Evolutionary conservation across 2,113 vertebrate species (phyloP).

Genomic region (Solea senegalensis): DNA sequence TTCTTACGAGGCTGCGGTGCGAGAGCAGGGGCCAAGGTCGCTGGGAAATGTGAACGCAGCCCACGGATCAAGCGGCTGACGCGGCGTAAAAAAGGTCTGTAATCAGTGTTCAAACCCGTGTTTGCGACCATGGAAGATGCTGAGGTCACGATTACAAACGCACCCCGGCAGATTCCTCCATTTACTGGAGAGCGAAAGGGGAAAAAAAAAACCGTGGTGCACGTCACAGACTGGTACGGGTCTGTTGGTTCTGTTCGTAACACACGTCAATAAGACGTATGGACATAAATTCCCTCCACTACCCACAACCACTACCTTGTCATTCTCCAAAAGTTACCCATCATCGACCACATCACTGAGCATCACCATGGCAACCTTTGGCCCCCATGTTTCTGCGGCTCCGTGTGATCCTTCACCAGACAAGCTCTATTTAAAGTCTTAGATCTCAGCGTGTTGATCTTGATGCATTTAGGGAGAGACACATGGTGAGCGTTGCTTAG

Average conservation of each 20-base stretch:
- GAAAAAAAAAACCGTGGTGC: slow-evolving; percentile 21
- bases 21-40: slow-evolving; percentile 31
- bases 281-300: slow-evolving; percentile 22
- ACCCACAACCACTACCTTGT: slow-evolving; percentile 18
- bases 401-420: slow-evolving; percentile 45
- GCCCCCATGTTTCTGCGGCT: slow-evolving; percentile 48
- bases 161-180: slow-evolving; percentile 17
- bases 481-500: not conserved
- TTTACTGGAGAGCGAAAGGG: slow-evolving; percentile 39
- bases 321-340: slow-evolving; percentile 32
- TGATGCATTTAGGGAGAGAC: slow-evolving; percentile 18
- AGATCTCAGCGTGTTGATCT: slow-evolving; percentile 18
- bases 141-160: slow-evolving; percentile 7
- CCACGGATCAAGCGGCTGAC: slow-evolving; percentile 40
- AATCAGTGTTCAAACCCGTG: slow-evolving; percentile 45
- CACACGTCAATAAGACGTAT: slow-evolving; percentile 9
- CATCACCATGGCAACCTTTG: slow-evolving; percentile 42
- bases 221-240: slow-evolving; percentile 23
- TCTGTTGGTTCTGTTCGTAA: slow-evolving; percentile 10
- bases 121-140: slow-evolving; percentile 10
- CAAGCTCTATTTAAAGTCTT: slow-evolving; percentile 47
- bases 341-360: slow-evolving; percentile 52
- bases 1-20: slow-evolving; percentile 35
- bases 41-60: slow-evolving; percentile 52
- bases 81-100: slow-evolving; percentile 43